Percentiles rank a stretch among this genome's conserved stretches.
Conservation (phyloP, 1,140 invertebrate species). For the Triops longicaudatus region DNA sequence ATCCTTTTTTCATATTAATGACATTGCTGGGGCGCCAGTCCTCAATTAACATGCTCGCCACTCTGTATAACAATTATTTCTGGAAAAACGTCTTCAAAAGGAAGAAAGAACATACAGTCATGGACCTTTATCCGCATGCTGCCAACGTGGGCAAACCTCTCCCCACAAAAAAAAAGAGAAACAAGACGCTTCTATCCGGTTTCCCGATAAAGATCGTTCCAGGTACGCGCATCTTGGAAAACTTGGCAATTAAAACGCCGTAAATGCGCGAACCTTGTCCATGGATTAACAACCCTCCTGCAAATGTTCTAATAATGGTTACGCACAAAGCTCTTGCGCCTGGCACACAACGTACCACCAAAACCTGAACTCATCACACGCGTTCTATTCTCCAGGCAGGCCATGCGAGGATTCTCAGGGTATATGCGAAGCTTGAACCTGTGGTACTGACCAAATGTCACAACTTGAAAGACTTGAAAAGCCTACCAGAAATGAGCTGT, state of each 20-base stretch:
- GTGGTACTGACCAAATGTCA: no score
- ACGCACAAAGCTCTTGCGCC: background rate
- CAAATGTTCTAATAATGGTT: background rate
- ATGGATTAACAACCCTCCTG: background rate
- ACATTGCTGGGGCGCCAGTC: background rate
- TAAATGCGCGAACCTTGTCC: slow-evolving; percentile 1
- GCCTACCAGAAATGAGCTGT: no score
- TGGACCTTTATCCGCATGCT: background rate
- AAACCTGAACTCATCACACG: no score
- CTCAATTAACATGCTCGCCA: background rate
- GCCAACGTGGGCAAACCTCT: background rate
- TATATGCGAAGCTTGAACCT: no score
- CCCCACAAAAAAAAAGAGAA: background rate
- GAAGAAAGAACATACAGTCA: background rate
- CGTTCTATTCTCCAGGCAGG: no score
- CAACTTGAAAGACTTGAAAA: no score
- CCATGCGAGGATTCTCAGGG: no score
- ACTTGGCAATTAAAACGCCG: slow-evolving; percentile 6
- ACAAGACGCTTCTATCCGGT: background rate
- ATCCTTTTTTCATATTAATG: background rate
- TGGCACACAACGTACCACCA: background rate
- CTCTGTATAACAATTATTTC: background rate
- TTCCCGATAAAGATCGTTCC: background rate
- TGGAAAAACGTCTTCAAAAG: background rate
- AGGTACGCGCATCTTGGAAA: background rate